A percentile compares a stretch with the other conserved stretches of the same genome.
Conservation (phyloP, 2,797 vertebrate genomes). For the Galagoides demidoff region DNA sequence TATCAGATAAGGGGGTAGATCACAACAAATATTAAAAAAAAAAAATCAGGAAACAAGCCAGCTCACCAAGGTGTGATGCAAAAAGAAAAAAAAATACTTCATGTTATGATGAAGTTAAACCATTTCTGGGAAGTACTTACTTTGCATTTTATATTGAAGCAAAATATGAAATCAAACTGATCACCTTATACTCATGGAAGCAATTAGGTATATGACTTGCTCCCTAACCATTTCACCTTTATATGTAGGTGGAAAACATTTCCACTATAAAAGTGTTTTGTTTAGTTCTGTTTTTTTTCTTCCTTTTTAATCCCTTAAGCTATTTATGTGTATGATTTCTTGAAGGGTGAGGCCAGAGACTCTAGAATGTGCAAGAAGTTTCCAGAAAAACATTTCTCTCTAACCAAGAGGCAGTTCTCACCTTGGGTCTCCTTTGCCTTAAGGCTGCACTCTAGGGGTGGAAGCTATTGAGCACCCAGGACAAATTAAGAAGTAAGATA, state of each 20-base stretch:
- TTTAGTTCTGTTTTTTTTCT: not conserved
- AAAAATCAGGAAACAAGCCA: not conserved
- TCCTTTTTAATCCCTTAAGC: not conserved
- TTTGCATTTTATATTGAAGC: not conserved
- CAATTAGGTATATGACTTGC: no score
- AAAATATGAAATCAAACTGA: not conserved
- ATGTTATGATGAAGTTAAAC: not conserved
- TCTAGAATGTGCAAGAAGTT: not conserved
- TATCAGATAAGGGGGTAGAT: no score
- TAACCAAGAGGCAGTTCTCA: not conserved
- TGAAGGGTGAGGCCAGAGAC: not conserved
- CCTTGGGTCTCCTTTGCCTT: not conserved
- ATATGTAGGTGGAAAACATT: not conserved
- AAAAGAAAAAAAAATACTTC: not conserved
- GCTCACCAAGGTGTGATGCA: not conserved
- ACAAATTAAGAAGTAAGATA: not conserved
- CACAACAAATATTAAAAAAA: not conserved
- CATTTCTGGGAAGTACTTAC: not conserved
- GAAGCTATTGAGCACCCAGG: not conserved
- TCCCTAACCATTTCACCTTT: not conserved
- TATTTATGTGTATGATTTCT: not conserved
- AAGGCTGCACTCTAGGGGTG: not conserved
- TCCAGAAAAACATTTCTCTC: not conserved
- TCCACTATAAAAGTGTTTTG: not conserved
- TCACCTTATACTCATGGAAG: not conserved